phyloP scores from a whole-genome alignment of 1,140 invertebrate genomes.

The Diorhabda sublineata region DNA sequence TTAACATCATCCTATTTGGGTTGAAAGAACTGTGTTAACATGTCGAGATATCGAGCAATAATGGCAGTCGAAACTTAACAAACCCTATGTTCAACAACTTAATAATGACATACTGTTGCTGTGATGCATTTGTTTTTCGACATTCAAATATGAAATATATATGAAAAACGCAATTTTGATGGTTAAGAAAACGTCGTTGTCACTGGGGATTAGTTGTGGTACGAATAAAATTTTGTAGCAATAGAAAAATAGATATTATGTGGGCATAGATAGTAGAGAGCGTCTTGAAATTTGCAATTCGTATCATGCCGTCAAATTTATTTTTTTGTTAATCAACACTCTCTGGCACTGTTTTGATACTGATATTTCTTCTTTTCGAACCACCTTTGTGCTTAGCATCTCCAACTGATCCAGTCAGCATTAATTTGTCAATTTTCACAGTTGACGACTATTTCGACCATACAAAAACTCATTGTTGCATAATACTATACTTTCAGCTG shows the following conservation, averaged over 20 bases:
- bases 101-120: too few species aligned
- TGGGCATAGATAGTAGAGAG: background rate
- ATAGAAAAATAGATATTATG: background rate
- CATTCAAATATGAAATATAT: too few species aligned
- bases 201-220: background rate
- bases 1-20: background rate
- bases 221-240: background rate
- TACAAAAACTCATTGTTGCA: background rate
- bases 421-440: background rate
- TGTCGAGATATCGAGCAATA: background rate
- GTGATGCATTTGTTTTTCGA: too few species aligned
- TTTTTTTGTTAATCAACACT: background rate
- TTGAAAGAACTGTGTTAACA: background rate
- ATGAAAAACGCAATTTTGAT: background rate
- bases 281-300: constrained; percentile 8
- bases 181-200: background rate
- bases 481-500: background rate
- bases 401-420: background rate
- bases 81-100: background rate
- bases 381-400: background rate
- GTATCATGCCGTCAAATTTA: background rate
- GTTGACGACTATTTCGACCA: background rate
- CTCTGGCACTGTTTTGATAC: background rate
- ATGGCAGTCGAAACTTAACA: background rate
- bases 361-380: background rate